A percentile compares a stretch with the other conserved stretches of the same genome.
Evolutionary conservation across 2,113 vertebrate species (phyloP).

Genomic region (Mus spicilegus): DNA sequence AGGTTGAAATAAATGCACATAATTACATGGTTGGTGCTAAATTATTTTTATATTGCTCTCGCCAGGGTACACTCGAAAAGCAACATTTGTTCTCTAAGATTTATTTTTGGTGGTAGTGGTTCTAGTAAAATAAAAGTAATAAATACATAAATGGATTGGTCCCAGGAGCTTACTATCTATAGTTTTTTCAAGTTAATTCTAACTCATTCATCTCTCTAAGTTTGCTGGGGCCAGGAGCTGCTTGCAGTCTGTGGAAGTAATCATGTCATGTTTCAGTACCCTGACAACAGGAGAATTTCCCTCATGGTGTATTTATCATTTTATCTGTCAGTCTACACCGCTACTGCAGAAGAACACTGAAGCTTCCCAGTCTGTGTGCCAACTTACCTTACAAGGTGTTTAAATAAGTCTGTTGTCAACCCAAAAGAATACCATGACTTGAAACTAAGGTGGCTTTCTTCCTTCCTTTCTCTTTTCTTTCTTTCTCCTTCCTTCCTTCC

Average conservation of each 20-base stretch:
- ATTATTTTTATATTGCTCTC: conserved; percentile 87
- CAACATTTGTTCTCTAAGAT: conserved; percentile 78
- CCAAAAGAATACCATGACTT: not conserved
- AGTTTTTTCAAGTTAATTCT: conserved; percentile 47
- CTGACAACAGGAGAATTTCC: conserved; percentile 57
- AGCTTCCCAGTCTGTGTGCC: not conserved
- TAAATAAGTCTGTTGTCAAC: conserved; percentile 56
- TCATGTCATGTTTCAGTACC: conserved; percentile 9
- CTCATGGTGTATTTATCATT: conserved; percentile 10
- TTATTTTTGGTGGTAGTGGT: conserved; percentile 69
- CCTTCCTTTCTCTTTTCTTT: not conserved
- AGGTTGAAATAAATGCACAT: conserved; percentile 88
- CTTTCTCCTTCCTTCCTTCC: not conserved
- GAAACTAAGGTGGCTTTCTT: conserved; percentile 9
- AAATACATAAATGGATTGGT: conserved; percentile 69
- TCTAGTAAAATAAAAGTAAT: conserved; percentile 74
- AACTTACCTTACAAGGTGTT: not conserved
- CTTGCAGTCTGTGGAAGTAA: conserved; percentile 42
- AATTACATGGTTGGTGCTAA: conserved; percentile 86
- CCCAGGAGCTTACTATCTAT: conserved; percentile 53
- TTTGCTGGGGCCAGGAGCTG: not conserved
- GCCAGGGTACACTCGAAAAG: conserved; percentile 81
- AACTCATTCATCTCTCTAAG: conserved; percentile 53
- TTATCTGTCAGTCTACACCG: conserved; percentile 31
- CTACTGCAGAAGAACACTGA: not conserved